Evolutionary conservation across 2,113 vertebrate genomes (phyloP).

Genomic region (Poeciliopsis retropinna): DNA sequence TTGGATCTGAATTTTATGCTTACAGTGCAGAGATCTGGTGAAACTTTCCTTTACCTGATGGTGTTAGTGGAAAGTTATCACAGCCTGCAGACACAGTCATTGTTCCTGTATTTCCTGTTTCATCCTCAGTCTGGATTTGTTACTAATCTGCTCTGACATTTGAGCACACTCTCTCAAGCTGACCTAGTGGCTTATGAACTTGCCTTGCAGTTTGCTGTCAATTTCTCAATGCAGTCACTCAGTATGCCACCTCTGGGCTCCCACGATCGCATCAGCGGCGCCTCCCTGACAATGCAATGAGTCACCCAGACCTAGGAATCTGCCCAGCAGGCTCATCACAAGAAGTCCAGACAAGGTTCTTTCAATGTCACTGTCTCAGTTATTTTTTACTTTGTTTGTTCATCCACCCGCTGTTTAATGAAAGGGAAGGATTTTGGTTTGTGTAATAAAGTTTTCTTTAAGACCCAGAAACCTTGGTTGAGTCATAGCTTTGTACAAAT

Average conservation of each 20-base stretch:
- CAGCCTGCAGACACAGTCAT: not conserved
- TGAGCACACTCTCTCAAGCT: conserved; percentile 9
- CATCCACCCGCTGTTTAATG: not conserved
- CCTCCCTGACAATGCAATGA: conserved; percentile 14
- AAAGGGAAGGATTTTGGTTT: not conserved
- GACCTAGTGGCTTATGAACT: conserved; percentile 11
- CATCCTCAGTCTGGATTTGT: not conserved
- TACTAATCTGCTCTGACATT: conserved; percentile 26
- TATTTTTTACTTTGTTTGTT: not conserved
- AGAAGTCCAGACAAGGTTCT: not conserved
- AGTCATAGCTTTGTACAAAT: no score
- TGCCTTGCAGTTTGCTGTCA: conserved; percentile 33
- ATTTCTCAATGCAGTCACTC: conserved; percentile 38
- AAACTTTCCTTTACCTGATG: not conserved
- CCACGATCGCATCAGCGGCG: conserved; percentile 22
- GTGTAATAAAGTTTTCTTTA: not conserved
- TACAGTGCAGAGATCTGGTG: not conserved
- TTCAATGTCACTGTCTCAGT: not conserved
- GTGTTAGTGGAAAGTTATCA: not conserved
- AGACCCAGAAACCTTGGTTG: not conserved
- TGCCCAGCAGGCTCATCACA: not conserved
- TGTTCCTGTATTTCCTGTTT: not conserved
- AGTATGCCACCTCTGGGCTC: conserved; percentile 15
- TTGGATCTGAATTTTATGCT: not conserved
- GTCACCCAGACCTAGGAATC: conserved; percentile 2